Percentiles rank a stretch among this genome's conserved stretches.
These are phyloP conservation scores for Porphyrio hochstetteri DNA, from an alignment of 2,113 vertebrate species.

Conservation along the genomic window DNA sequence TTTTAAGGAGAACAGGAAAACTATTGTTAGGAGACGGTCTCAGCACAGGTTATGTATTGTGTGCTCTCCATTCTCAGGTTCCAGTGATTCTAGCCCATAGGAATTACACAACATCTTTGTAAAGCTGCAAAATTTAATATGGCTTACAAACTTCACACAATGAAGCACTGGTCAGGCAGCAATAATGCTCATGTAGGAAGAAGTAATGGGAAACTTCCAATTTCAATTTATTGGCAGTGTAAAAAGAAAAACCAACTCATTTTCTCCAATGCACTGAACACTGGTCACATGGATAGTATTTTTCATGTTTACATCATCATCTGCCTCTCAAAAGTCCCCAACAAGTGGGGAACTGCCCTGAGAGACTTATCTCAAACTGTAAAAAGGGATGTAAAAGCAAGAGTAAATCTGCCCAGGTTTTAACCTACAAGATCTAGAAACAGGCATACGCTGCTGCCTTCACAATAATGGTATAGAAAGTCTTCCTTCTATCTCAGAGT, in stretches of 20 bases:
- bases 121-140: neutral
- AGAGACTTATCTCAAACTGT: neutral
- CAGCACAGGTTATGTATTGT: neutral
- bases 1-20: neutral
- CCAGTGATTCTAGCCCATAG: neutral
- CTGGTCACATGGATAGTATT: neutral
- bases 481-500: neutral
- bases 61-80: neutral
- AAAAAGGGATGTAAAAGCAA: neutral
- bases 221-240: neutral
- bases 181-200: neutral
- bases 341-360: neutral
- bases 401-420: neutral
- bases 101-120: neutral
- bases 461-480: neutral
- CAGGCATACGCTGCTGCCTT: neutral
- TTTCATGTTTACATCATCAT: neutral
- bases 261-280: neutral
- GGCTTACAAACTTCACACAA: neutral
- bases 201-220: neutral
- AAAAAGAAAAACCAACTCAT: neutral
- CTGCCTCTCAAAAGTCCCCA: neutral
- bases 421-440: neutral
- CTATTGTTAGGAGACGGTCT: neutral
- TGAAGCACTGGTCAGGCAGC: neutral